phyloP scores from a whole-genome alignment of 1,140 invertebrate genomes.

The Cydia splendana region DNA sequence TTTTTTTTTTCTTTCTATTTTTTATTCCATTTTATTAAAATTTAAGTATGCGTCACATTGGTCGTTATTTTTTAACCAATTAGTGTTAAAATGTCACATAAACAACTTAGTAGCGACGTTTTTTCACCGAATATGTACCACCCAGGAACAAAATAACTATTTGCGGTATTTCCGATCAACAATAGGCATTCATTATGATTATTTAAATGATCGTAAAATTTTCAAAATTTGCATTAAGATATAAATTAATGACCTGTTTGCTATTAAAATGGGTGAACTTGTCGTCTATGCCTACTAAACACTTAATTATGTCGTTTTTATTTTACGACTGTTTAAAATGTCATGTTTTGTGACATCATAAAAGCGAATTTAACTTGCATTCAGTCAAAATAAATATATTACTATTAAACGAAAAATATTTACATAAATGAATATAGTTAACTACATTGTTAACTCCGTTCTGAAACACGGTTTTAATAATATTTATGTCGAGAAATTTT shows the following conservation, averaged over 20 bases:
- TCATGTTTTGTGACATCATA: slow-evolving; percentile 11
- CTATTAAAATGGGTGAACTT: slow-evolving; percentile 57
- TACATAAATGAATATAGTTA: too few relatives aligned
- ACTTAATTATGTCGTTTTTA: slow-evolving; percentile 27
- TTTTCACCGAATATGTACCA: slow-evolving; percentile 38
- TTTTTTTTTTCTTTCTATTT: too few relatives aligned
- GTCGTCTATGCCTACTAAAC: background rate
- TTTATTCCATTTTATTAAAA: background rate
- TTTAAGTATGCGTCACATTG: background rate
- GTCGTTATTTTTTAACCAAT: slow-evolving; percentile 17
- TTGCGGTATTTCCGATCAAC: slow-evolving; percentile 72
- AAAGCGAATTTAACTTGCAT: background rate
- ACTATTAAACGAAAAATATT: too few relatives aligned
- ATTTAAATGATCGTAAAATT: slow-evolving; percentile 49
- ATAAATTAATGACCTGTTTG: slow-evolving; percentile 59
- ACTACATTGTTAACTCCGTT: too few relatives aligned
- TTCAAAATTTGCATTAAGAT: slow-evolving; percentile 64
- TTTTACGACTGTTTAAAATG: slow-evolving; percentile 28
- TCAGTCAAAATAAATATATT: background rate
- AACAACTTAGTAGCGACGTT: slow-evolving; percentile 32
- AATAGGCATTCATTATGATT: slow-evolving; percentile 55
- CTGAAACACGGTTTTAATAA: too few relatives aligned
- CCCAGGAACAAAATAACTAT: slow-evolving; percentile 44
- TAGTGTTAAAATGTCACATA: slow-evolving; percentile 31
- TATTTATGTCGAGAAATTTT: too few relatives aligned